These are phyloP conservation scores for Blastobasis lacticolella DNA, from an alignment of 2,888 invertebrate genomes.

Conservation along the genomic window DNA sequence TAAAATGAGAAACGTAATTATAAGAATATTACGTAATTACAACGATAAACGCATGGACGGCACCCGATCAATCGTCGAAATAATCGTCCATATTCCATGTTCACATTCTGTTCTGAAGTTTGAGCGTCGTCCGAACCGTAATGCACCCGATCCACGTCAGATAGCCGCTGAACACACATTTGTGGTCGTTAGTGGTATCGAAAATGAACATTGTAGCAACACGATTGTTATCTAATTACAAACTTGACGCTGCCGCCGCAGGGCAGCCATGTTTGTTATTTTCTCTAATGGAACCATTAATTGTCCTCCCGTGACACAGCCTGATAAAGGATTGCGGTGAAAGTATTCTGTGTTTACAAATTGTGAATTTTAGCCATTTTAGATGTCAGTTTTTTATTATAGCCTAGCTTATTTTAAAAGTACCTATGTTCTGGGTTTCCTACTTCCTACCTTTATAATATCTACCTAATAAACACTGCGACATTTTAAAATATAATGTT, in stretches of 20 bases:
- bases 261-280: constrained; percentile 43
- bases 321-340: constrained; percentile 21
- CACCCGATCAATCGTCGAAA: too few species aligned
- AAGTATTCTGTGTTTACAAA: background rate
- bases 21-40: too few species aligned
- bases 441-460: too few species aligned
- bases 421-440: too few species aligned
- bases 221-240: constrained; percentile 69
- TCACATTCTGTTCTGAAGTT: background rate
- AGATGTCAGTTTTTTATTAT: too few species aligned
- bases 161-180: constrained; percentile 24
- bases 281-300: constrained; percentile 49
- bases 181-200: constrained; percentile 48
- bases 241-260: constrained; percentile 52
- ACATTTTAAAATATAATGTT: too few species aligned
- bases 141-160: constrained; percentile 18
- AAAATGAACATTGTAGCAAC: constrained; percentile 43
- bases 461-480: too few species aligned
- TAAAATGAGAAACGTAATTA: too few species aligned
- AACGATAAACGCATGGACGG: too few species aligned
- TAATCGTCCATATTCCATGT: too few species aligned
- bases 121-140: constrained; percentile 15
- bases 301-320: constrained; percentile 35
- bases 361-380: too few species aligned
- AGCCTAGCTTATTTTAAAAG: too few species aligned